Evolutionary conservation across 1,140 invertebrate species (phyloP), one percentile per base, ranked within the genome.

Genomic region (Dinoponera quadriceps): DNA sequence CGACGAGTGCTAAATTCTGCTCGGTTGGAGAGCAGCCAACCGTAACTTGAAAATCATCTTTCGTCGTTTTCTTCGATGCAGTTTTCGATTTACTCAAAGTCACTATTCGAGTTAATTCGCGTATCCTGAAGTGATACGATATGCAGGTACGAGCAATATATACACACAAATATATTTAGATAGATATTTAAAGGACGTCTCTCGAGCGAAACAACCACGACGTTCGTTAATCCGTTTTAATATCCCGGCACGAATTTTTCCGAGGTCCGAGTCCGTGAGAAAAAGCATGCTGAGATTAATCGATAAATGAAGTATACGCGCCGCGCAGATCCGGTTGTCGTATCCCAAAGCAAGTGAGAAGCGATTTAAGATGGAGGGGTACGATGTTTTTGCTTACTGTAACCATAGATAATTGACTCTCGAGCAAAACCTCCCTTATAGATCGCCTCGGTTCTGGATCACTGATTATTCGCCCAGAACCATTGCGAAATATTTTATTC

Each of bases 381-480:
- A 78, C 22, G 22, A 38, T 38, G 18, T 55, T 80, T 71, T 80
- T 59, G 33, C 51, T 57, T 38, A 54, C 33, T 38, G 48, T 48
- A 27, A 57, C 65, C 51, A 14, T 59, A 14, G 22, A 71, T 69
- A 78, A 80, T 80, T 51, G 3, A 13, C 13, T 14, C 16, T 51
- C 55, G 22, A 13, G 38, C 44, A 82, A 72, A 82, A 75, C 29
- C 20, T 59, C 57, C 18, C 62, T 33, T n/a, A 33, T 59, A 49
- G 59, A 69, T 80, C 62, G 74, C 51, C 1, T 80, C 38, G 65
- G 65, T 80, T 80, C 33, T 14, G 75, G 75, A 80, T 80, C 75
- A 80, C 51, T 71, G 33, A 69, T 13, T 25, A 80, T 80, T 80
- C 22, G 75, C 75, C 65, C 65, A 71, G 65, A 80, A 71, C 75